Conservation (phyloP, 2,797 vertebrate genomes). For the Adelosebastes latens region DNA sequence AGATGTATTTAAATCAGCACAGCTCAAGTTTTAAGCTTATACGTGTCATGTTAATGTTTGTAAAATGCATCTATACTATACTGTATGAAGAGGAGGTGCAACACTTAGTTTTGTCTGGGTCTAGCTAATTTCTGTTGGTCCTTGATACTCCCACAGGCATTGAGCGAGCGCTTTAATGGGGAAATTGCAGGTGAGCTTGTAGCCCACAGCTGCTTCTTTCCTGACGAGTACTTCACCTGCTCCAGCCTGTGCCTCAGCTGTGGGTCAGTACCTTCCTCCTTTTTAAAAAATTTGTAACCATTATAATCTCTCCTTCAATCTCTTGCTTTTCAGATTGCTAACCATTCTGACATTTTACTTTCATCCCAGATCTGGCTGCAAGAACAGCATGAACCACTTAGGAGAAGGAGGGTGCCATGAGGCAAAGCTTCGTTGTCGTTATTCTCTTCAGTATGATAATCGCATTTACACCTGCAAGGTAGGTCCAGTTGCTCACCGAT, state of each 20-base stretch:
- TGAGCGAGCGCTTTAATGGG: constrained; percentile 97
- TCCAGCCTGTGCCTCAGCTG: constrained; percentile 96
- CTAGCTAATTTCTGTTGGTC: background rate
- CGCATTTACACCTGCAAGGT: constrained; percentile 98
- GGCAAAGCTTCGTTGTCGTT: constrained; percentile 93
- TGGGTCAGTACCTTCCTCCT: constrained; percentile 85
- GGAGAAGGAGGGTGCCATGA: constrained; percentile 92
- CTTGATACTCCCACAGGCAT: constrained; percentile 81
- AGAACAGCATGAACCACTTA: constrained; percentile 98
- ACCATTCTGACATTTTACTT: background rate
- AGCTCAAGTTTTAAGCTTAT: background rate
- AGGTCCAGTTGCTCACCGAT: constrained; percentile 43
- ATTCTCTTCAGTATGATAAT: constrained; percentile 95
- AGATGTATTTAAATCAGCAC: background rate
- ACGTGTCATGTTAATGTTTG: background rate
- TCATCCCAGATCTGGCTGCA: constrained; percentile 89
- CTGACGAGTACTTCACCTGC: constrained; percentile 99
- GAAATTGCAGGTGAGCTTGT: constrained; percentile 95
- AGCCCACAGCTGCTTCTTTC: constrained; percentile 96
- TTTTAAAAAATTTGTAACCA: background rate
- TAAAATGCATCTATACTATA: background rate
- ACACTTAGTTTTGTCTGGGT: background rate
- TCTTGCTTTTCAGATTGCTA: background rate
- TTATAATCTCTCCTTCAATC: background rate
- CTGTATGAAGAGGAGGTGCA: background rate